Conservation (phyloP, 2,888 invertebrate genomes). For the Lasioglossum malachurum region DNA sequence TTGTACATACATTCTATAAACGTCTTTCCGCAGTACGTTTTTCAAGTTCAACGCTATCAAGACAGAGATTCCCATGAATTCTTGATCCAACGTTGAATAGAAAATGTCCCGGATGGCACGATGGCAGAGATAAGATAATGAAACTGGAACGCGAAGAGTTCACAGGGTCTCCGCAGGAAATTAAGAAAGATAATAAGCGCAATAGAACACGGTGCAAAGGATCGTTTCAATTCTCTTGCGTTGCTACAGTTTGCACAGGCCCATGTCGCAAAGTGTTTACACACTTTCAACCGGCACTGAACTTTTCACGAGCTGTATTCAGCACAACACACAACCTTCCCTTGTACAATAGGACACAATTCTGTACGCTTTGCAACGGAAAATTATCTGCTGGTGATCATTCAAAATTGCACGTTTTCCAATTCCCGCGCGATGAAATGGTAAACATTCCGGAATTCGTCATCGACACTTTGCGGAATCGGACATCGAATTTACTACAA, state of each 20-base stretch:
- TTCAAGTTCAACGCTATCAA: not conserved
- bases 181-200: conserved; percentile 9
- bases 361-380: not conserved
- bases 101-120: not conserved
- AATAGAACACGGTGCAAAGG: not conserved
- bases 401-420: not conserved
- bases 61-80: not conserved
- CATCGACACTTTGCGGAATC: not conserved
- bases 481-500: not conserved
- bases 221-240: not conserved
- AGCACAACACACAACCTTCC: not conserved
- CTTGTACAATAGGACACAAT: not conserved
- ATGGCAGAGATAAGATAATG: not conserved
- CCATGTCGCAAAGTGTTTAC: not conserved
- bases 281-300: conserved; percentile 2
- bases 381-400: not conserved
- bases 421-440: not conserved
- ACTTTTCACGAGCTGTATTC: not conserved
- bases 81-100: not conserved
- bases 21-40: not conserved
- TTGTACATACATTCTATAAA: not conserved
- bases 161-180: conserved; percentile 6
- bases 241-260: conserved; percentile 1
- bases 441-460: not conserved
- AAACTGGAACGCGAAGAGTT: not conserved